Base-by-base conservation (phyloP, 2,888 invertebrate species). In the Drosophila buzzatii region DNA sequence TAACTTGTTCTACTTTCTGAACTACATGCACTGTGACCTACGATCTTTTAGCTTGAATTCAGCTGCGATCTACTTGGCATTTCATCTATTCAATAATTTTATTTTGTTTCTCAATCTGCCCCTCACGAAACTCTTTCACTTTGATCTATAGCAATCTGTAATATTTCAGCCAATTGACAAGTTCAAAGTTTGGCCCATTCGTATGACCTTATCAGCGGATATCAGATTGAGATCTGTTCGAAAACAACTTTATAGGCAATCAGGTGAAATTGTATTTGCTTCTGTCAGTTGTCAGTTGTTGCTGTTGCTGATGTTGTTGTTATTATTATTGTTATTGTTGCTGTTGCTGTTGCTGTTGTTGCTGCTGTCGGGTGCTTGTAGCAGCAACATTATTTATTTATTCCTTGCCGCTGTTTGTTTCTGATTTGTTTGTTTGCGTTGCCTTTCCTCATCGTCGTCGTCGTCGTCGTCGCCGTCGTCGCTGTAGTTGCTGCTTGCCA, bases 321-420 rank as follows among this genome's bases (percentile, higher is more conserved):
- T 7, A 23, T 23, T 3, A 6, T 23, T 52, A 60, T 35, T 44
- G 20, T 63, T 55, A 41, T 45, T 39, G 23, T 31, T 63, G 35
- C 12, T 59, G 33, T 31, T 53, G 66, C 12, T 55, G 47, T 12
- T 59, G 41, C 20, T 53, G 66, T 10, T 56, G 47, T 37, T 65
- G 56, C 58, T 60, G 45, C 64, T 71, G 58, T 47, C 39, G 61
- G 56, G 53, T 60, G 70, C 67, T 75, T 70, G 76, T 61, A 71
- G 63, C 62, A 82, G 56, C 67, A 66, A 66, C 37, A 67, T 82
- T 76, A 82, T 85, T 84, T 83, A 82, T 87, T 87, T 87, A 82
- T 84, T 87, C 82, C 64, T 70, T 64, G 51, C 41, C 33, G 58
- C 65, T 77, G 71, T 82, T 77, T 73, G 58, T 67, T 73, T 70